Evolutionary conservation across 2,888 invertebrate genomes (phyloP), one percentile per base, ranked within the genome.

Genomic region (Brachycybe producta): DNA sequence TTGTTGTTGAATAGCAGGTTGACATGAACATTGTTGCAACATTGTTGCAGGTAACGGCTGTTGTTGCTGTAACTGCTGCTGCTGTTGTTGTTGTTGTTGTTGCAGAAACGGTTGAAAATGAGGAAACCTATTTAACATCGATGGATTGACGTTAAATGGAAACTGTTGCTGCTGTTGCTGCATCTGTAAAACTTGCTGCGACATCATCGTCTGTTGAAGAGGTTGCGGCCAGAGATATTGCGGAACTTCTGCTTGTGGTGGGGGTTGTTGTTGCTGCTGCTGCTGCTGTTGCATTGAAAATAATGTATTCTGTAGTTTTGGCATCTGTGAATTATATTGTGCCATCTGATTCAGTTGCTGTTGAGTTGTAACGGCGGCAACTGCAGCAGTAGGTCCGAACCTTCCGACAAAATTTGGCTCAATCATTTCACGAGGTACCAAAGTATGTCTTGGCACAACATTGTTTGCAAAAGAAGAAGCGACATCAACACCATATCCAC

Each of bases 261-360:
- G 50, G 26, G 59, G 41, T 21, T 58, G 52, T 36, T 57, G 60
- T 38, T 60, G 58, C 44, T 60, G 61, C 5, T 56, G 57, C 21
- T 65, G 66, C 28, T 64, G 52, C 17, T 66, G 65, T 19, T 62
- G 56, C 21, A 63, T 63, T 49, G 63, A 62, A n/a, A n/a, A n/a
- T n/a, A n/a, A n/a, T n/a, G n/a, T n/a, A n/a, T n/a, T n/a, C n/a
- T n/a, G n/a, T n/a, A n/a, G n/a, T n/a, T n/a, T n/a, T n/a, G n/a
- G n/a, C n/a, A n/a, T n/a, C n/a, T n/a, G n/a, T n/a, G n/a, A n/a
- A n/a, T n/a, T n/a, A n/a, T n/a, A n/a, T n/a, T n/a, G n/a, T n/a
- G n/a, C n/a, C n/a, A n/a, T n/a, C n/a, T n/a, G n/a, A 7, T 30
- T 15, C 19, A 28, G 43, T 30, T 43, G 43, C 4, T 43, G 32